A percentile compares a stretch with the other conserved stretches of the same genome.
Conservation (phyloP, 2,113 vertebrate genomes). For the Herpailurus yagouaroundi region DNA sequence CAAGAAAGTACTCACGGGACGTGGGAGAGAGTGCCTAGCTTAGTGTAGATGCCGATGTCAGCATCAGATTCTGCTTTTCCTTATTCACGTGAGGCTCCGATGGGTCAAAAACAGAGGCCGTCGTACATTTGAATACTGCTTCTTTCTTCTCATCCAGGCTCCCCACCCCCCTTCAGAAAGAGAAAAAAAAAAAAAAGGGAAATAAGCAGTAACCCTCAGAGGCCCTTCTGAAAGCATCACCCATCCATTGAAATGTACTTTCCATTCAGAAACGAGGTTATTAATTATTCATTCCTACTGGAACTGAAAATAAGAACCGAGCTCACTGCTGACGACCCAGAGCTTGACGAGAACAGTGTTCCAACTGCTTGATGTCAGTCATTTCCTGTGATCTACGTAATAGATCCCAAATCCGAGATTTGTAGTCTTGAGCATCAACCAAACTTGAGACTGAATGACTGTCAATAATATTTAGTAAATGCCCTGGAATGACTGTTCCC, state of each 20-base stretch:
- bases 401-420: background rate
- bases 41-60: background rate
- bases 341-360: background rate
- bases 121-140: background rate
- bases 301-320: constrained; percentile 26
- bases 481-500: background rate
- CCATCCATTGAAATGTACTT: constrained; percentile 45
- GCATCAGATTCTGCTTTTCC: background rate
- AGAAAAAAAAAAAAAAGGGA: constrained; percentile 1
- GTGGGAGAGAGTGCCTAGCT: background rate
- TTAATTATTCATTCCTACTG: constrained; percentile 65
- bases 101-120: background rate
- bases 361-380: background rate
- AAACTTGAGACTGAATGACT: background rate
- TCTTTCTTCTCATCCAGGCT: background rate
- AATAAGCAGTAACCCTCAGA: background rate
- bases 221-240: background rate
- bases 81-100: background rate
- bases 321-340: background rate
- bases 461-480: background rate
- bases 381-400: background rate
- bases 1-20: background rate
- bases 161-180: background rate
- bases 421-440: background rate
- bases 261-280: constrained; percentile 52